Evolutionary conservation across 2,797 vertebrate species (phyloP), one percentile per base, ranked within the genome.

Genomic region (Poecilia picta): DNA sequence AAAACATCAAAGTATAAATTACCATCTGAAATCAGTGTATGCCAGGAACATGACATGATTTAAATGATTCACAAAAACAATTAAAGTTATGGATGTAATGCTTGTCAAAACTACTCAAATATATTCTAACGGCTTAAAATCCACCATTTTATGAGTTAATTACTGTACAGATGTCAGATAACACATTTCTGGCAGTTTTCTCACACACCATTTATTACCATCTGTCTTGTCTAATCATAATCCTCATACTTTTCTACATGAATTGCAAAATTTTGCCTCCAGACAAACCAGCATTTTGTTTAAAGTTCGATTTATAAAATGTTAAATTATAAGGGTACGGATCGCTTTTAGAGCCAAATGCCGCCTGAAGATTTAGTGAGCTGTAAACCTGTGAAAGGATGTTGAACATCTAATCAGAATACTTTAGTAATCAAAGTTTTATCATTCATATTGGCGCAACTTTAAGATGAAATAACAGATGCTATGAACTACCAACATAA

Each of bases 1-100:
- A 46, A 74, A 53, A 74, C 41, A 80, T 74, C 25, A 86, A 80
- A 80, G 57, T 41, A 85, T 77, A 81, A 80, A 76, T 82, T 15
- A 80, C 45, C 36, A 73, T 78, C n/a, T 57, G 62, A 18, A 39
- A 85, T 88, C 72, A 53, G 36, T 23, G 28, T 47, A 59, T 59
- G 57, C 18, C 46, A 74, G 33, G 5, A 49, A 82, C 12, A 77
- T 45, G 72, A 62, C 64, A 2, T 59, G 18, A 28, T 46, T 77
- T 83, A 33, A 64, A 23, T 68, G 18, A 68, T 39, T 20, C 57
- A 11, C 7, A 57, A 64, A 86, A 80, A 49, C 46, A 73, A 78
- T 55, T 28, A 13, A 25, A 68, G n/a, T 43, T 43, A 82, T 64
- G 20, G 18, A 16, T 51, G n/a, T 49, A 43, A 76, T 76, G 73